These are phyloP conservation scores for Myotis lucifugus DNA, from an alignment of 2,113 vertebrate genomes.

Conservation along the genomic window DNA sequence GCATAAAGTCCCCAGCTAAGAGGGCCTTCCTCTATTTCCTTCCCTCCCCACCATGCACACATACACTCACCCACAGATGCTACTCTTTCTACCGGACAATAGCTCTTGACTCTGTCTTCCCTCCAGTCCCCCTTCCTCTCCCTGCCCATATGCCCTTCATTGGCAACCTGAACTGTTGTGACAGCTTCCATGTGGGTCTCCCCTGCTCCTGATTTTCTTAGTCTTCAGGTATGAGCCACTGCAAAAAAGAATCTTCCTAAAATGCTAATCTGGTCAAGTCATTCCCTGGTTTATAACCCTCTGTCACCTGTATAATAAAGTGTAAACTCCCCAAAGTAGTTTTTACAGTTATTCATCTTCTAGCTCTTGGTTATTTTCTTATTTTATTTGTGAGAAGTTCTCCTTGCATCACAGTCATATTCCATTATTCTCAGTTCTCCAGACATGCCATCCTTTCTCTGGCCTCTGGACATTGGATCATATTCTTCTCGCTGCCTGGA, in stretches of 20 bases:
- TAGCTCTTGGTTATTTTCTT: neutral
- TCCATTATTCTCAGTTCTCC: neutral
- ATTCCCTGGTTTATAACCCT: neutral
- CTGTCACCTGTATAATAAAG: neutral
- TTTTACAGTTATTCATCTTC: neutral
- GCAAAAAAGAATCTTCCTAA: neutral
- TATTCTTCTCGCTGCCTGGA: neutral
- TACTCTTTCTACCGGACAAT: accelerated
- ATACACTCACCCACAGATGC: accelerated
- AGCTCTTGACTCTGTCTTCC: neutral
- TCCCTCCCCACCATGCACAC: neutral
- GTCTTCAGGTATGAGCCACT: neutral
- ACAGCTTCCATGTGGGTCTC: too few relatives aligned
- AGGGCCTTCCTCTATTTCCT: neutral
- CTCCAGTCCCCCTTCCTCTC: neutral
- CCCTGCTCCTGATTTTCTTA: neutral
- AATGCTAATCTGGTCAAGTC: neutral
- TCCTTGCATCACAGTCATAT: neutral
- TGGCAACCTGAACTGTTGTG: neutral
- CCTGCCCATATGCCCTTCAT: neutral
- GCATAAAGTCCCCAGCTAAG: neutral
- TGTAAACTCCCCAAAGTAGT: neutral
- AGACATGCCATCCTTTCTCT: neutral
- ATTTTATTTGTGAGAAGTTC: neutral
- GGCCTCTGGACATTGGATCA: neutral